Evolutionary conservation across 2,113 vertebrate genomes (phyloP), one percentile per base, ranked within the genome.

Genomic region (Ciconia boyciana): DNA sequence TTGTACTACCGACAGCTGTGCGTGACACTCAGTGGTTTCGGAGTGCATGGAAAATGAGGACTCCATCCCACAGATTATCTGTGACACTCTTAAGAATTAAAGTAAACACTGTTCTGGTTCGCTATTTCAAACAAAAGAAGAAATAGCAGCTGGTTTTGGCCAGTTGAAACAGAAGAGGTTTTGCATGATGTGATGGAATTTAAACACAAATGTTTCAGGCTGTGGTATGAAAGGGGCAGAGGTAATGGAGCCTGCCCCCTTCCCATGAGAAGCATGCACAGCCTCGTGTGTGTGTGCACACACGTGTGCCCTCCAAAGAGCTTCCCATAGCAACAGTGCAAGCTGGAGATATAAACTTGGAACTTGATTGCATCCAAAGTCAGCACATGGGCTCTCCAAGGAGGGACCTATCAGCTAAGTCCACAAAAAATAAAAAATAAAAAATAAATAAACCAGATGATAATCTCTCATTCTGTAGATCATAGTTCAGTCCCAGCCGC

Each of bases 41-140:
- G 84, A 93, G 87, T 41, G 79, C 79, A 70, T 68, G 93, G 91
- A 90, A 94, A 97, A 95, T 60, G 55, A 95, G 70, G 87, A 90
- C 78, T 96, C 87, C 87, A 92, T 94, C 75, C 89, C 91, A 93
- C 78, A 96, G 89, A 97, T 96, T 94, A 90, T 96, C 95, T 93
- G 94, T 95, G 91, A 95, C 93, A 94, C 90, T 82, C 74, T 86
- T 51, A 83, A 90, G 64, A 93, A 80, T 91, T 94, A 95, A 94
- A 96, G 90, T 95, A 95, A 95, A 96, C 87, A 95, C 29, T 77
- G 49, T 49, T 91, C 62, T 93, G 48, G 66, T 90, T 96, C 10
- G 3, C 68, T 93, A 16, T 97, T 95, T 92, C 91, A 94, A 96
- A 96, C 78, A 93, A 91, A 91, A 94, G 87, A 91, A 93, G 91